Conservation (phyloP, 2,797 vertebrate genomes). For the Chelon labrosus region DNA sequence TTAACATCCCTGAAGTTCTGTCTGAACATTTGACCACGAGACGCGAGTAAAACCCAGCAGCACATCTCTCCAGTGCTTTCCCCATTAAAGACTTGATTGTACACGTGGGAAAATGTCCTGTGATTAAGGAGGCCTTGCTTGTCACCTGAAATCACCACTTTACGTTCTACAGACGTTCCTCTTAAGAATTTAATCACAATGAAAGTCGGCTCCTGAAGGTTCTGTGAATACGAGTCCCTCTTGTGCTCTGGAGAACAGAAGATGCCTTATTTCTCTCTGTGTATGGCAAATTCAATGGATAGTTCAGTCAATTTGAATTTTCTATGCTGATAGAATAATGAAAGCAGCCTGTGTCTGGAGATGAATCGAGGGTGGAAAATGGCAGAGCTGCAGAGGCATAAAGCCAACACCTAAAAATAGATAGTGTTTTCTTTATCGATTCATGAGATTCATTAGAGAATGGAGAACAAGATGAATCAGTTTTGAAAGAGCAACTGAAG, state of each 20-base stretch:
- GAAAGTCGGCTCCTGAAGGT: background rate
- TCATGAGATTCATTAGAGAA: background rate
- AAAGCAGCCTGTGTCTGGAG: conserved; percentile 18
- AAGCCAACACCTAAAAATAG: conserved; percentile 9
- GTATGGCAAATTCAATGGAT: background rate
- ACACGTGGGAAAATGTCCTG: background rate
- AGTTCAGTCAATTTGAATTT: conserved; percentile 1
- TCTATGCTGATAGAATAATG: background rate
- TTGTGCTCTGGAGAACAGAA: background rate
- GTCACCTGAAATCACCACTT: background rate
- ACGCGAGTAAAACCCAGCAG: background rate
- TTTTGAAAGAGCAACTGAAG: background rate
- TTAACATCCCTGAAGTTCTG: background rate
- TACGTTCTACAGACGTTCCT: background rate
- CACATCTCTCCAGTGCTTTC: background rate
- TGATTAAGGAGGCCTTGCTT: background rate
- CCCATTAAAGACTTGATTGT: background rate
- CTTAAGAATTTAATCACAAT: background rate
- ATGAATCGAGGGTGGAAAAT: conserved; percentile 17
- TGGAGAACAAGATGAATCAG: too few species aligned
- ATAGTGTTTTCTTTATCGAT: conserved; percentile 3
- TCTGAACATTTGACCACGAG: conserved; percentile 7
- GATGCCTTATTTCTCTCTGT: background rate
- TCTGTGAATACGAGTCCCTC: background rate
- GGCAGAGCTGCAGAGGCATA: background rate